A percentile compares a stretch with the other conserved stretches of the same genome.
phyloP scores from a whole-genome alignment of 2,797 vertebrate species.

The Pipistrellus nathusii region DNA sequence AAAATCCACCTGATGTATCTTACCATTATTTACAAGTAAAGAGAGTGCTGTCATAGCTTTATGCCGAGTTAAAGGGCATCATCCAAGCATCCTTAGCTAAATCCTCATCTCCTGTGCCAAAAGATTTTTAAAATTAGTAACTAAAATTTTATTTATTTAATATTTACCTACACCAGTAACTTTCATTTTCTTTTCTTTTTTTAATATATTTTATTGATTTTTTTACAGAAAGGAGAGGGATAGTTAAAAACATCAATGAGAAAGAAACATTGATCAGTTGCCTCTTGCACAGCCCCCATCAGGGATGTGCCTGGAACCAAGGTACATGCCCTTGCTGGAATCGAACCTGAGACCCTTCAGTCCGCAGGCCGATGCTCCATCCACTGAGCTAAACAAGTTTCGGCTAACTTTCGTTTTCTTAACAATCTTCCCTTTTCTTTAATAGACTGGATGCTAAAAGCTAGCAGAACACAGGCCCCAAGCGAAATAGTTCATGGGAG shows the following conservation, averaged over 20 bases:
- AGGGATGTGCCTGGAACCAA: too few species aligned
- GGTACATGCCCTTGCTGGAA: too few species aligned
- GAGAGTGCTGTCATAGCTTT: background rate
- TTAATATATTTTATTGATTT: too few species aligned
- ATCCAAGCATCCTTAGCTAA: background rate
- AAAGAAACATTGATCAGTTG: too few species aligned
- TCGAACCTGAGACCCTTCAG: too few species aligned
- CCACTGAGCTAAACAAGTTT: too few species aligned
- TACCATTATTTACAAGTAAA: background rate
- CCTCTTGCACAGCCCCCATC: too few species aligned
- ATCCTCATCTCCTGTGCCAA: background rate
- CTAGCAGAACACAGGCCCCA: background rate
- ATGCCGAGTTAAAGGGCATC: background rate
- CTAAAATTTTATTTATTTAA: background rate
- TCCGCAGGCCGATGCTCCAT: too few species aligned
- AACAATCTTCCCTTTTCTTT: background rate
- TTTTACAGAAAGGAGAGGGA: too few species aligned
- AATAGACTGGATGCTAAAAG: background rate
- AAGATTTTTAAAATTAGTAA: background rate
- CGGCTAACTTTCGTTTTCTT: background rate
- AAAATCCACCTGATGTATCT: background rate
- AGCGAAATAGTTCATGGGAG: background rate
- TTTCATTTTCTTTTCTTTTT: too few species aligned
- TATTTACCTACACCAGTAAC: background rate
- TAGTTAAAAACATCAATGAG: too few species aligned